These are phyloP conservation scores for Pollimyrus isidori DNA, from an alignment of 2,113 vertebrate genomes.

Conservation along the genomic window DNA sequence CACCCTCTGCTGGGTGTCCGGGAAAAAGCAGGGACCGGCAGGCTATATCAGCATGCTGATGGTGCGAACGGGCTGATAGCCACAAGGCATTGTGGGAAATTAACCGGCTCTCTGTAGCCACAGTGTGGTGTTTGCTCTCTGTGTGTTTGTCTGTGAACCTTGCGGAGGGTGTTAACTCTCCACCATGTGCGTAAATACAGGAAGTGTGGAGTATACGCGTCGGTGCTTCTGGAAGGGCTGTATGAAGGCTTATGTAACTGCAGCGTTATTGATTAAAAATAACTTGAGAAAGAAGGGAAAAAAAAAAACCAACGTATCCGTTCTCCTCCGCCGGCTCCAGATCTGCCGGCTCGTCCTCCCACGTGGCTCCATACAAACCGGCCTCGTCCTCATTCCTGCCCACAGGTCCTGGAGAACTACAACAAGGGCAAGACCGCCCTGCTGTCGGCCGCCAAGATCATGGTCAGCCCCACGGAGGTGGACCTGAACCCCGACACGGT, in stretches of 20 bases:
- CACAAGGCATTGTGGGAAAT: background rate
- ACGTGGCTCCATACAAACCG: background rate
- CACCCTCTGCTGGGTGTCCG: conserved; percentile 1
- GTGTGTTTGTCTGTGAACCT: background rate
- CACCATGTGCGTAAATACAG: background rate
- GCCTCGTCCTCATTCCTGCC: background rate
- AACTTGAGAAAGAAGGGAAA: background rate
- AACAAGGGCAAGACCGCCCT: conserved; percentile 96
- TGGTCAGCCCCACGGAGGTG: conserved; percentile 98
- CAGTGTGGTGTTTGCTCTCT: background rate
- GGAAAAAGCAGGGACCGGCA: background rate
- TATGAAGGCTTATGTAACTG: background rate
- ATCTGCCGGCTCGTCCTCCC: background rate
- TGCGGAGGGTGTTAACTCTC: background rate
- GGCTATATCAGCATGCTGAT: background rate
- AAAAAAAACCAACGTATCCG: background rate
- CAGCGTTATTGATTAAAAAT: conserved; percentile 4
- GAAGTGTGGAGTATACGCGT: background rate
- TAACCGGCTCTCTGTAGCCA: background rate
- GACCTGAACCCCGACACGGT: conserved; percentile 87
- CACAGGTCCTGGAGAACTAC: conserved; percentile 94
- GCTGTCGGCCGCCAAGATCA: conserved; percentile 94
- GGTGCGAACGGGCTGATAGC: background rate
- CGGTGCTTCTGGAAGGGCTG: background rate
- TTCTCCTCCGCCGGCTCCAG: background rate